A percentile compares a stretch with the other conserved stretches of the same genome.
phyloP scores from a whole-genome alignment of 1,140 invertebrate genomes.

The Drosophila punjabiensis region DNA sequence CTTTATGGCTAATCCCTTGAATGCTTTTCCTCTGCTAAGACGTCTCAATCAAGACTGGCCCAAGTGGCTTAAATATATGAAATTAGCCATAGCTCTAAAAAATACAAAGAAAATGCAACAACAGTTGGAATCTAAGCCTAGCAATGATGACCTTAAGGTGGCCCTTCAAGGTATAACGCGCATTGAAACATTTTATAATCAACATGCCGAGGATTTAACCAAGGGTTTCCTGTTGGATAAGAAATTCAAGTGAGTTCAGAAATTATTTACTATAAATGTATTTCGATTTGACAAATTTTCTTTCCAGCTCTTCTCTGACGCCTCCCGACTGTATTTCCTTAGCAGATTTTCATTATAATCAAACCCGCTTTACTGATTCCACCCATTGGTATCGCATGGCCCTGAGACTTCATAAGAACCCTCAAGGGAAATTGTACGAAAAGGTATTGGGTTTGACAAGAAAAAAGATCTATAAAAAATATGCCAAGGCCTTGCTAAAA shows the following conservation, averaged over 20 bases:
- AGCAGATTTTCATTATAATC: slow-evolving; percentile 37
- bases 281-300: not conserved
- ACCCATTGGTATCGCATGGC: slow-evolving; percentile 58
- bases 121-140: slow-evolving; percentile 2
- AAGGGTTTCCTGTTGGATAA: slow-evolving; percentile 37
- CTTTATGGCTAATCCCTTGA: slow-evolving; percentile 53
- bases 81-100: not conserved
- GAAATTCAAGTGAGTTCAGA: slow-evolving; percentile 37
- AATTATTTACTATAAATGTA: not conserved
- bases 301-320: slow-evolving; percentile 26
- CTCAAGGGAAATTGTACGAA: slow-evolving; percentile 24
- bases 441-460: slow-evolving; percentile 40
- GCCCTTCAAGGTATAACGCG: slow-evolving; percentile 39
- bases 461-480: slow-evolving; percentile 36
- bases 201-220: slow-evolving; percentile 52
- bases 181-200: slow-evolving; percentile 50
- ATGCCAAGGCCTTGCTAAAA: slow-evolving; percentile 32
- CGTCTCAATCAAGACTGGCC: slow-evolving; percentile 61
- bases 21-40: slow-evolving; percentile 42
- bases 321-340: slow-evolving; percentile 41
- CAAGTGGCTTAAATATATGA: slow-evolving; percentile 50
- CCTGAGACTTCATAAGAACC: slow-evolving; percentile 21
- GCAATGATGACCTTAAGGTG: slow-evolving; percentile 19
- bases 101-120: slow-evolving; percentile 20
- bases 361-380: slow-evolving; percentile 15